Conservation (phyloP, 2,113 vertebrate genomes). For the Rhagologus leucostigma region DNA sequence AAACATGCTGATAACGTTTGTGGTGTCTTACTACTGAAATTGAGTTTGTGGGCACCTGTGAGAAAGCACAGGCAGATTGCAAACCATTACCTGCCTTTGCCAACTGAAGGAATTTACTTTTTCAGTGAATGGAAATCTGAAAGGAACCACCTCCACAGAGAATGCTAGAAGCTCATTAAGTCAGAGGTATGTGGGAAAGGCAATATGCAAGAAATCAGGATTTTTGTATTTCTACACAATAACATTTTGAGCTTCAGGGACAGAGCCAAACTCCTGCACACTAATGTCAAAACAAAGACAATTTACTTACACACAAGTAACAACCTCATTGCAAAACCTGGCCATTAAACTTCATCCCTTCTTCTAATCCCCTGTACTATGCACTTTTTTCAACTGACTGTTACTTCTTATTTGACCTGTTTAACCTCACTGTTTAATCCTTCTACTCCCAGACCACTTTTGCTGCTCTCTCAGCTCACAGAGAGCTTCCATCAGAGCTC, state of each 20-base stretch:
- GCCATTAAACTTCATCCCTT: background rate
- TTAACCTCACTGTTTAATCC: slow-evolving; percentile 25
- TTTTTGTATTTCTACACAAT: background rate
- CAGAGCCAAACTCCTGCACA: background rate
- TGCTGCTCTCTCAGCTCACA: slow-evolving; percentile 23
- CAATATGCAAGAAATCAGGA: background rate
- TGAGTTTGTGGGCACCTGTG: background rate
- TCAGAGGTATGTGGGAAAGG: background rate
- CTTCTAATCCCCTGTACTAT: background rate
- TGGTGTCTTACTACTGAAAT: background rate
- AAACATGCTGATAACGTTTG: background rate
- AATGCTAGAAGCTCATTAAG: background rate
- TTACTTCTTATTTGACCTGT: slow-evolving; percentile 18
- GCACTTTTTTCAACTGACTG: background rate
- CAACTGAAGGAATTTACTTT: background rate
- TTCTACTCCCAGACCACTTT: slow-evolving; percentile 6
- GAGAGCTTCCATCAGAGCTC: slow-evolving; percentile 26
- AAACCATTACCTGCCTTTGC: background rate
- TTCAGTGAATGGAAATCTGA: background rate
- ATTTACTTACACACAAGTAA: background rate
- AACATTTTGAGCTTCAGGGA: background rate
- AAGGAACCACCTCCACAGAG: background rate
- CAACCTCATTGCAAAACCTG: background rate
- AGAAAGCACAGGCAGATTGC: background rate
- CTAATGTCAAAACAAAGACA: background rate